phyloP scores from a whole-genome alignment of 2,113 vertebrate species.

The Caranx ignobilis region DNA sequence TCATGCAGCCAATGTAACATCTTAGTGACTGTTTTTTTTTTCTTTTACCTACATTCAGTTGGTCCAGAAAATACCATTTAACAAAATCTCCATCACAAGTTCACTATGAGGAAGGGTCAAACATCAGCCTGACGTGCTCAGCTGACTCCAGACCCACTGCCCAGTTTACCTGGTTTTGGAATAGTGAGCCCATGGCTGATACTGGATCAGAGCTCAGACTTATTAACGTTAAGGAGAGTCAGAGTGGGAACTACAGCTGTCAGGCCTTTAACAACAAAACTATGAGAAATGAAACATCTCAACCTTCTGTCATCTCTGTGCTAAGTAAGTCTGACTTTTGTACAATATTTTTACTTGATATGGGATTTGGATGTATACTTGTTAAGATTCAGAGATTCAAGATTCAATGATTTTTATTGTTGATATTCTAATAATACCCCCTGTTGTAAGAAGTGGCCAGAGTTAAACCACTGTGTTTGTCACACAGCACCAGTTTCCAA shows the following conservation, averaged over 20 bases:
- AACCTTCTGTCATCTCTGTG: slow-evolving; percentile 34
- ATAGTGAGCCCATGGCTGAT: slow-evolving; percentile 29
- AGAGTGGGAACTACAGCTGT: slow-evolving; percentile 76
- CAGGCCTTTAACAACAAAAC: slow-evolving; percentile 66
- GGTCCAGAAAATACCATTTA: slow-evolving; percentile 48
- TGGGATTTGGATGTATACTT: too few relatives aligned
- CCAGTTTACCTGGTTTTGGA: slow-evolving; percentile 60
- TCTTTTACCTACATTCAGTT: slow-evolving; percentile 29
- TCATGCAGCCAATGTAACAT: neutral
- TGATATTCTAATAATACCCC: neutral
- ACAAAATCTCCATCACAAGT: neutral
- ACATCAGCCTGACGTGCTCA: slow-evolving; percentile 57
- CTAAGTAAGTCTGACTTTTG: slow-evolving; percentile 47
- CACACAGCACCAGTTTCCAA: slow-evolving; percentile 35
- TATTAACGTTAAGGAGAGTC: slow-evolving; percentile 46
- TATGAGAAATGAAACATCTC: slow-evolving; percentile 56
- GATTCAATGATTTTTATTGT: too few relatives aligned
- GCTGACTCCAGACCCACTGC: slow-evolving; percentile 66
- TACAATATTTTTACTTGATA: too few relatives aligned
- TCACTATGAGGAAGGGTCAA: slow-evolving; percentile 45
- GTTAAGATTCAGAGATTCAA: too few relatives aligned
- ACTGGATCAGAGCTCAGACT: slow-evolving; percentile 52
- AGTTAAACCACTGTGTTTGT: neutral
- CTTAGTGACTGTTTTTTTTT: neutral
- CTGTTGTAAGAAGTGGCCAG: neutral